These are phyloP conservation scores for Strigamia crassipes DNA, from an alignment of 2,888 invertebrate species.

Conservation along the genomic window DNA sequence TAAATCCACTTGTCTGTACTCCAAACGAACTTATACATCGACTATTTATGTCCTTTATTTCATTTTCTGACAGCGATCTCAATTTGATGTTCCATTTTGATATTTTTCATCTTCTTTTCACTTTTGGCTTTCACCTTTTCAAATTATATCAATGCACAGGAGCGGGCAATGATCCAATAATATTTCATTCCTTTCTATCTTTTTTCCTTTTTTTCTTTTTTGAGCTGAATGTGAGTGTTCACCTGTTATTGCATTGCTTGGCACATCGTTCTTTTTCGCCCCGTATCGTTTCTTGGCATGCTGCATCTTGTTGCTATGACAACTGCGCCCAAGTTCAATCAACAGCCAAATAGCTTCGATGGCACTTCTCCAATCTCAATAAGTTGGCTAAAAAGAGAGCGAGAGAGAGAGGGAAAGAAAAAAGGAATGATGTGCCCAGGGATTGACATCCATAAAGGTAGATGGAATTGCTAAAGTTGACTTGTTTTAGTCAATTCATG, in stretches of 20 bases:
- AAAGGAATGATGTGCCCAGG: neutral
- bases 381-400: neutral
- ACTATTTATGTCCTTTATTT: neutral
- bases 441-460: conserved; percentile 1
- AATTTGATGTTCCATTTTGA: conserved; percentile 3
- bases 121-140: neutral
- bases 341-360: conserved; percentile 10
- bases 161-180: conserved; percentile 10
- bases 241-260: conserved; percentile 10
- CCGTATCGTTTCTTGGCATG: conserved; percentile 1
- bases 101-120: conserved; percentile 1
- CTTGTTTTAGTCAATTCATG: neutral
- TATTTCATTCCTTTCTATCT: neutral
- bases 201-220: too few species aligned
- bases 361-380: conserved; percentile 10
- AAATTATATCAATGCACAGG: conserved; percentile 3
- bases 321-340: conserved; percentile 10
- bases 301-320: conserved; percentile 10
- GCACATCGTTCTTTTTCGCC: neutral
- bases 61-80: neutral
- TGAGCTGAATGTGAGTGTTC: conserved; percentile 1
- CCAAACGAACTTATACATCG: too few species aligned
- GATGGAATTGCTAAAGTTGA: neutral
- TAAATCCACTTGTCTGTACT: too few species aligned
- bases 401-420: neutral